Percentiles rank a stretch among this genome's conserved stretches.
Conservation (phyloP, 1,140 invertebrate genomes). For the Oscheius sp. region DNA sequence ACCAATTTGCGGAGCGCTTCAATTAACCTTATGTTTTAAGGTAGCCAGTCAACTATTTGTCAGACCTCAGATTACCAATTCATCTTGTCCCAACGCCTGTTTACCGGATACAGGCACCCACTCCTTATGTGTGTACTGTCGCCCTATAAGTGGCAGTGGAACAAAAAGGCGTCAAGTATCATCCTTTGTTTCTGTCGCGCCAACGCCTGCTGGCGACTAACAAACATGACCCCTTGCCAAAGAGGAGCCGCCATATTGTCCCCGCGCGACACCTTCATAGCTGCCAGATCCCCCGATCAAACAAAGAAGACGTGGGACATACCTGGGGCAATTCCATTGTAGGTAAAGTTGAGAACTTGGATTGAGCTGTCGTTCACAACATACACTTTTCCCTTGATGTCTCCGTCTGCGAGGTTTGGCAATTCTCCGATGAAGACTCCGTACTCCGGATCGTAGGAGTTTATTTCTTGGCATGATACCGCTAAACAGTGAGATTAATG, state of each 20-base stretch:
- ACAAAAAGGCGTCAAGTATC: conserved; percentile 13
- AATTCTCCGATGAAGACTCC: conserved; percentile 39
- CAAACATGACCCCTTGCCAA: conserved; percentile 5
- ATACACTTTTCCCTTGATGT: conserved; percentile 45
- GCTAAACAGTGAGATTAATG: not conserved
- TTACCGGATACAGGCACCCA: too few relatives aligned
- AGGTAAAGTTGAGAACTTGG: conserved; percentile 49
- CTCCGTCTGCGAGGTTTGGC: conserved; percentile 33
- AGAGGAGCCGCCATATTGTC: conserved; percentile 5
- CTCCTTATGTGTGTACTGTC: not conserved
- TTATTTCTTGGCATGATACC: not conserved
- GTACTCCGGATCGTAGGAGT: conserved; percentile 35
- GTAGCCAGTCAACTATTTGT: too few relatives aligned
- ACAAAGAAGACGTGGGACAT: not conserved
- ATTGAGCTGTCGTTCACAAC: conserved; percentile 50
- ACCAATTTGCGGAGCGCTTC: too few relatives aligned
- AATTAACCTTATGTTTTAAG: too few relatives aligned
- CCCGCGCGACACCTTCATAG: not conserved
- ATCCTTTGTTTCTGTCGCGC: not conserved
- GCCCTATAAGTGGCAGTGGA: not conserved
- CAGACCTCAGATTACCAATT: too few relatives aligned
- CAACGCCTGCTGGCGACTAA: not conserved
- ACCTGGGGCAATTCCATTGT: conserved; percentile 43
- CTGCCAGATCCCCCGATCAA: not conserved
- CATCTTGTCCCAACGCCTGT: too few relatives aligned